Conservation (phyloP, 2,797 vertebrate genomes). For the Discoglossus pictus region DNA sequence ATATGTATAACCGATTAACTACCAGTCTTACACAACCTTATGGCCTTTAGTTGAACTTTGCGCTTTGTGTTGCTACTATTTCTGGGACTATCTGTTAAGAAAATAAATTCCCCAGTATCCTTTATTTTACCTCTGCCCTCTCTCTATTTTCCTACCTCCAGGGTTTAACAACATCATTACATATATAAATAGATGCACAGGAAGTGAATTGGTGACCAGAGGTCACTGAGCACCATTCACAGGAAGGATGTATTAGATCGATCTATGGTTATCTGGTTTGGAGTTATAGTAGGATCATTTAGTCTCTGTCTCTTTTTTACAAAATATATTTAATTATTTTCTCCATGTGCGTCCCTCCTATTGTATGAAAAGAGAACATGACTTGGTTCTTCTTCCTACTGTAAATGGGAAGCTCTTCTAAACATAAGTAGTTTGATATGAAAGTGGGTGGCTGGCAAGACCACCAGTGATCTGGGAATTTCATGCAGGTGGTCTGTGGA, state of each 20-base stretch:
- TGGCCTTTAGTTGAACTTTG: not conserved
- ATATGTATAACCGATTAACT: too few species aligned
- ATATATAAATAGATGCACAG: conserved; percentile 47
- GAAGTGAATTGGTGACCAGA: conserved; percentile 24
- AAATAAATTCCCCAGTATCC: conserved; percentile 10
- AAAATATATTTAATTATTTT: too few species aligned
- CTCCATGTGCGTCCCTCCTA: too few species aligned
- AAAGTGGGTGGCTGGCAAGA: too few species aligned
- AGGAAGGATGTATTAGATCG: conserved; percentile 23
- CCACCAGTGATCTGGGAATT: too few species aligned
- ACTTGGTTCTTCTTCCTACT: too few species aligned
- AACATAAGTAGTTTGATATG: too few species aligned
- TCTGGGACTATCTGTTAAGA: not conserved
- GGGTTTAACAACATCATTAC: conserved; percentile 35
- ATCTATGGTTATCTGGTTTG: conserved; percentile 3
- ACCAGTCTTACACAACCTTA: not conserved
- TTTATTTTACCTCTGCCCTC: conserved; percentile 37
- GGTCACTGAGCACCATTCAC: conserved; percentile 24
- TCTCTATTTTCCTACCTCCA: conserved; percentile 34
- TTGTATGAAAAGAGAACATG: too few species aligned
- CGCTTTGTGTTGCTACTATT: not conserved
- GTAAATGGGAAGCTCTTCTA: too few species aligned
- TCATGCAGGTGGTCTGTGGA: too few species aligned
- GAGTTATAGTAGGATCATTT: not conserved
- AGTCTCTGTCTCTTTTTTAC: too few species aligned